Base-by-base conservation (phyloP, 2,113 vertebrate species). In the Megaceryle maxima region DNA sequence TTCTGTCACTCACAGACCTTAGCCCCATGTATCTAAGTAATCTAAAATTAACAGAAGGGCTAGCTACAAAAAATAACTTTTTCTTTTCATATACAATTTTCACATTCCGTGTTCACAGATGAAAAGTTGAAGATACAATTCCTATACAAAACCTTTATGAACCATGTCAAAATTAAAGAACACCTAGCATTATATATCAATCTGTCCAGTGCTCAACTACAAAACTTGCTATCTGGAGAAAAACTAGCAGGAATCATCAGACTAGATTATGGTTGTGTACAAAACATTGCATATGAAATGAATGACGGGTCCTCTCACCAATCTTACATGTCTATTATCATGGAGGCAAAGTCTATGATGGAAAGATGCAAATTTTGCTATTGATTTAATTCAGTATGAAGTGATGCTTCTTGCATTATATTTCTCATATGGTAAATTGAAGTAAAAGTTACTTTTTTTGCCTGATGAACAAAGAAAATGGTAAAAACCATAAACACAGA, bases 391-490 rank as follows among this genome's bases (percentile, higher is more conserved):
- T 83, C 50, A 64, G 44, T 19, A 63, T 7, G 31, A 59, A 69
- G 50, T 43, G 51, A 64, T 70, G 28, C 51, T 90, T 76, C 37
- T 91, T 66, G 56, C 66, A 48, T 83, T 92, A 51, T 46, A 67
- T 92, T 90, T 94, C 55, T 95, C 35, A 70, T 59, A 86, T 10
- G 63, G 46, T 79, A 93, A 92, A 87, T 26, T 66, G 70, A 96
- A 96, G 59, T 75, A 94, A 86, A 87, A 94, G 79, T 94, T 96
- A 89, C 95, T 96, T 96, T 73, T 66, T 96, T 76, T 94, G 84
- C 79, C 80, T 33, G 44, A 92, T 75, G 83, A 96, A 93, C 70
- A 97, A 95, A 88, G 59, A 91, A 96, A 88, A 94, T 14, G 53
- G 75, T 92, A 89, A 59, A 93, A 89, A 55, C 6, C 43, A 80